phyloP scores from a whole-genome alignment of 1,140 invertebrate species.

The Panonychus citri region DNA sequence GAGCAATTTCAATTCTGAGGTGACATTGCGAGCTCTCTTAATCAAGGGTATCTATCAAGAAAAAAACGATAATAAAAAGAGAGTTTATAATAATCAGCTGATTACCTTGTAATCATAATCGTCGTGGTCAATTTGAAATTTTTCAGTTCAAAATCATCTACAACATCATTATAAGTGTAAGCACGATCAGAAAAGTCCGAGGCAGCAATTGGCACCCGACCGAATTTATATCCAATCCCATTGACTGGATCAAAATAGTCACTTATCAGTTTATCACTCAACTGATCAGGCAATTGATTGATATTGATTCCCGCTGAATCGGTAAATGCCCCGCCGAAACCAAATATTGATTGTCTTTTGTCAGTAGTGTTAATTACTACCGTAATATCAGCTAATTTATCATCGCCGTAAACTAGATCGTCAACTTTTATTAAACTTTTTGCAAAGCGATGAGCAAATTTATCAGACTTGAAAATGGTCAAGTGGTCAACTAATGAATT shows the following conservation, averaged over 20 bases:
- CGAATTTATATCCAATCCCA: slow-evolving; percentile 13
- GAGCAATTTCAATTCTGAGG: slow-evolving; percentile 31
- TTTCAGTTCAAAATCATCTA: slow-evolving; percentile 34
- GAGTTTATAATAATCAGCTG: slow-evolving; percentile 27
- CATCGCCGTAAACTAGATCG: neutral
- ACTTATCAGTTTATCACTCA: slow-evolving; percentile 27
- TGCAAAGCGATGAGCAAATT: neutral
- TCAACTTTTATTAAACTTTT: neutral
- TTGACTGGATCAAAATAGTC: slow-evolving; percentile 20
- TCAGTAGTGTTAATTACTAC: neutral
- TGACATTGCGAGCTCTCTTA: slow-evolving; percentile 26
- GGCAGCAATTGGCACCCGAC: slow-evolving; percentile 51
- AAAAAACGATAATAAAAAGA: slow-evolving; percentile 45
- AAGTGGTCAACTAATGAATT: neutral
- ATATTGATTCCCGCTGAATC: slow-evolving; percentile 59
- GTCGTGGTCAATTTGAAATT: slow-evolving; percentile 41
- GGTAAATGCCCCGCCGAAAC: slow-evolving; percentile 70
- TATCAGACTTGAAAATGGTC: neutral
- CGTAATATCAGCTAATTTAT: neutral
- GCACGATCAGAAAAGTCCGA: slow-evolving; percentile 45
- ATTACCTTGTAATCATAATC: slow-evolving; percentile 37
- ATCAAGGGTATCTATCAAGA: slow-evolving; percentile 42
- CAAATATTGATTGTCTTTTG: slow-evolving; percentile 18
- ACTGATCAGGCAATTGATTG: slow-evolving; percentile 27
- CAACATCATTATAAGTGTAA: slow-evolving; percentile 41